Base-by-base conservation (phyloP, 1,140 invertebrate genomes). In the Sogatella furcifera region DNA sequence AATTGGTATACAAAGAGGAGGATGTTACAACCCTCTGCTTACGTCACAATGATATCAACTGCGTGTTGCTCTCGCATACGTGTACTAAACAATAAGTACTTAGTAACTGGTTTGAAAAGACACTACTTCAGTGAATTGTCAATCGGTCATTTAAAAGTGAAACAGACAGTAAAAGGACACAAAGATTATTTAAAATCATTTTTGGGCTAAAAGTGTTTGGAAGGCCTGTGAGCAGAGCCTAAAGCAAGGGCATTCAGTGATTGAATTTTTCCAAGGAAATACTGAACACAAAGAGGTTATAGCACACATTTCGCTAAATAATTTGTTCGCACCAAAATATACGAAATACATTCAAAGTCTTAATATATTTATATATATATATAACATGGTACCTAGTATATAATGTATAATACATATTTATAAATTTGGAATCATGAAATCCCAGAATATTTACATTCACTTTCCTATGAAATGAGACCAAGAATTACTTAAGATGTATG, bases 341-440 rank as follows among this genome's bases (percentile, higher is more conserved):
- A 55, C 54, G 54, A 55, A 55, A 31, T 55, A 55, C 54, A 55
- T 55, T 55, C 15, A 55, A 31, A 55, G 31, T 34, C 54, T 55
- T 55, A 54, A 54, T 21, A 54, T 54, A 21, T 52, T 38, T 55
- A n/a, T 55, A 34, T 55, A n/a, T 55, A 34, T 55, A 15, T 55
- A 55, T 55, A 55, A 55, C 54, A 55, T 34, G 54, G 22, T 55
- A 31, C 31, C 54, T 55, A 55, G 22, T 55, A 55, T 31, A 55
- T 55, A 55, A 55, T 46, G 46, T 60, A 60, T 60, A 60, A 52
- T 60, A 60, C 58, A 60, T 52, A 60, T 55, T 31, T 55, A 55
- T 55, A 55, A 31, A 34, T 14, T 17, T 19, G 54, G 46, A 49
- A 49, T 49, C 21, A 49, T 49, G 21, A 38, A 38, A 38, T 38